Base-by-base conservation (phyloP, 2,797 vertebrate species). In the Chelonia mydas region DNA sequence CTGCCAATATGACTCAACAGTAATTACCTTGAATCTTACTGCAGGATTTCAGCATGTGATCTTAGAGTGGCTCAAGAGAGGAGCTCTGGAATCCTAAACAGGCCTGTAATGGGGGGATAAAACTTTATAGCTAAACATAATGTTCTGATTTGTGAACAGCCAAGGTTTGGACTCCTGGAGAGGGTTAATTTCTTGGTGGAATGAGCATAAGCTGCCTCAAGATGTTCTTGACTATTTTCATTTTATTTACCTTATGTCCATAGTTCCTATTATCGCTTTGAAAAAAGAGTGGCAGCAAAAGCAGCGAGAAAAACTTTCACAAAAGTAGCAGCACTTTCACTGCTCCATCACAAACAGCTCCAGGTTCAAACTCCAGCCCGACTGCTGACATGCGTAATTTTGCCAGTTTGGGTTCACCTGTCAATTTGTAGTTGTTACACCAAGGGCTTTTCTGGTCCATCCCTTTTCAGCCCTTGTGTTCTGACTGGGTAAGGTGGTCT, bases 131-230 rank as follows among this genome's bases (percentile, higher is more conserved):
- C 21, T 54, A 16, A 11, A 28, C 28, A 50, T 16, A 17, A 33
- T 12, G 5, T 27, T 88, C 77, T 59, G 72, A 5, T 31, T 96
- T 77, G 50, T n/a, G 37, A 90, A 76, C 6, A 93, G 23, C 23
- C 33, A 28, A 53, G 33, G 55, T 54, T 78, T 84, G 45, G 61
- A 83, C 89, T 65, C 84, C 57, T 86, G n/a, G 41, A 78, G 17
- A 87, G 65, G 27, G 57, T 92, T 83, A 0, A 0, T 88, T 90
- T 92, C 84, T 85, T 51, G n/a, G 79, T n/a, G 31, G 23, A 94
- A 90, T 61, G 93, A 15, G 9, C 53, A 86, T 91, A 85, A 91
- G 61, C 82, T 90, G n/a, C 47, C 72, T 91, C 82, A 90, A 96
- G n/a, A 50, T 41, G 49, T 65, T 87, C 47, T 41, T 79, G 28